These are phyloP conservation scores for Calcarius ornatus DNA, from an alignment of 2,113 vertebrate species.

Conservation along the genomic window DNA sequence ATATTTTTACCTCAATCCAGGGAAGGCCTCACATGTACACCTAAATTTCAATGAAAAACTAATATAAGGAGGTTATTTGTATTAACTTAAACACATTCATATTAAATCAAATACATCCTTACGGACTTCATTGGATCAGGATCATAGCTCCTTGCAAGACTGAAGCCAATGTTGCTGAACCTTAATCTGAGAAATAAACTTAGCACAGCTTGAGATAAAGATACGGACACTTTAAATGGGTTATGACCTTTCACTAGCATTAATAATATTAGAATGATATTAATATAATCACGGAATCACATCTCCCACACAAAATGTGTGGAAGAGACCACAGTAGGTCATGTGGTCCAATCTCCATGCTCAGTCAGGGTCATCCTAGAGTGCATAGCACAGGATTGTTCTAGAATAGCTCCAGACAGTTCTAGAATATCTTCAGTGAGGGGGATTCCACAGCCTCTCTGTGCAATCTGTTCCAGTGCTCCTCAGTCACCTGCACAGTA, in stretches of 20 bases:
- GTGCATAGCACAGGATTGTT: background rate
- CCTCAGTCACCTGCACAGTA: accelerated
- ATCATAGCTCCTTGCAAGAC: background rate
- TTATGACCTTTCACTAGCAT: background rate
- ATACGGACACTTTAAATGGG: background rate
- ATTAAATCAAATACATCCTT: background rate
- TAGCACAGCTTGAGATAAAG: background rate
- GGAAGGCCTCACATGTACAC: background rate
- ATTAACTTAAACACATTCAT: background rate
- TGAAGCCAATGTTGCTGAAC: background rate
- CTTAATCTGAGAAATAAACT: background rate
- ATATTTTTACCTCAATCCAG: background rate
- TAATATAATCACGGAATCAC: background rate
- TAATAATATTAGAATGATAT: background rate
- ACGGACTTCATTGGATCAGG: background rate
- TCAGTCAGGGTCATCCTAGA: background rate
- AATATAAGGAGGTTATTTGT: accelerated
- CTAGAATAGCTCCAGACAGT: background rate
- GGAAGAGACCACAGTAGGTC: background rate
- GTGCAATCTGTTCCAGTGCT: background rate
- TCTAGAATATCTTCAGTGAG: background rate
- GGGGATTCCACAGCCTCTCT: background rate
- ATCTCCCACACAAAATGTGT: background rate
- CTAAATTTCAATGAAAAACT: background rate
- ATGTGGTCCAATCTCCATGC: background rate